Base-by-base conservation (phyloP, 2,797 vertebrate species). In the Channallabes apus region DNA sequence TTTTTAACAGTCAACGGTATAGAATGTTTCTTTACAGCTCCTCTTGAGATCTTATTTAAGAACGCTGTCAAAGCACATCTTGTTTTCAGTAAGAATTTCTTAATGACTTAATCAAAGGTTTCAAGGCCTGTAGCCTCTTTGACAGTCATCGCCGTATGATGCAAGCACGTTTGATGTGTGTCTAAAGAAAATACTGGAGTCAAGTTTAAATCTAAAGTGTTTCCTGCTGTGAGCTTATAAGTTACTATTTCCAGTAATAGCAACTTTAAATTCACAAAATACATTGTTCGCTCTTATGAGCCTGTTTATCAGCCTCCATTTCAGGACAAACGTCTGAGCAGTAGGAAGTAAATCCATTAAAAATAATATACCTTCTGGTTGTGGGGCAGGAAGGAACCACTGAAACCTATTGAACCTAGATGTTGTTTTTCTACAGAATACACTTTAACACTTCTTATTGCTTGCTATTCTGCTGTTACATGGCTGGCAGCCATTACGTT, bases 181-280 rank as follows among this genome's bases (percentile, higher is more conserved):
- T 61, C 77, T 80, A 14, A 41, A 54, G 51, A 81, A 51, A 41
- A 12, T 27, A 80, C 27, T 62, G n/a, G 41, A 29, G 24, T 82
- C 77, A 41, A 68, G 22, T 46, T 35, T 56, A 15, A 59, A 35
- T 82, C n/a, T 41, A 5, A 12, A 78, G 56, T 17, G 32, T n/a
- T 61, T 79, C 59, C 9, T 24, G 56, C 62, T 79, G 56, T 38
- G 18, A 15, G 18, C 14, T 24, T 38, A 46, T 22, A 80, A 80
- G 77, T 79, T 22, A 41, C 4, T 80, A 64, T 80, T 38, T 80
- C 24, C 59, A 80, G 41, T 80, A 62, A 80, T 64, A 61, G 6
- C 32, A 64, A 64, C 62, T n/a, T 41, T 11, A 3, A 79, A 59
- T 41, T 80, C 35, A 59, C 17, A 59, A 29, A 35, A 24, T 77